phyloP scores from a whole-genome alignment of 1,140 invertebrate genomes.

The Dinoponera quadriceps region DNA sequence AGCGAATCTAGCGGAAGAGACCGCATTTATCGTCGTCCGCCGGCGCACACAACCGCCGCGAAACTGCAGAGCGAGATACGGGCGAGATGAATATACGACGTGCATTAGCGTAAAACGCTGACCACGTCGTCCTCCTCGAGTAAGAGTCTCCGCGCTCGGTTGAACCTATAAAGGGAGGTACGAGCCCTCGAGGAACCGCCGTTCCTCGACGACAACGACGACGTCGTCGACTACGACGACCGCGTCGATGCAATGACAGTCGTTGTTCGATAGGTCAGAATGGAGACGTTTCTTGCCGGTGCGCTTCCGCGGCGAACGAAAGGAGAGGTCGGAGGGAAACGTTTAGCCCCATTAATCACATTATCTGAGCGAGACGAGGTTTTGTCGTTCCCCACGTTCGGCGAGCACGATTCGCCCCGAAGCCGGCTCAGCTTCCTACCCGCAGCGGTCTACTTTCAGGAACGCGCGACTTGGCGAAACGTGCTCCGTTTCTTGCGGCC shows the following conservation, averaged over 20 bases:
- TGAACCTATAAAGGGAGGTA: slow-evolving; percentile 33
- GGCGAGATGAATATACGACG: slow-evolving; percentile 53
- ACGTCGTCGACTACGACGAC: slow-evolving; percentile 9
- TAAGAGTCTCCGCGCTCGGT: slow-evolving; percentile 16
- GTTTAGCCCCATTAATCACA: slow-evolving; percentile 79
- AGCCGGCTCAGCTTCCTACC: slow-evolving; percentile 6
- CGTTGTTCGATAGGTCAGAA: slow-evolving; percentile 63
- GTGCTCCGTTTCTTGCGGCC: slow-evolving; percentile 46
- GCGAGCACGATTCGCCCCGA: slow-evolving; percentile 26
- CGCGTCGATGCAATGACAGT: slow-evolving; percentile 67
- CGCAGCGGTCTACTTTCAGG: slow-evolving; percentile 54
- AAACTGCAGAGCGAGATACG: slow-evolving; percentile 51
- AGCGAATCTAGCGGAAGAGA: slow-evolving; percentile 63
- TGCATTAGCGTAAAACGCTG: slow-evolving; percentile 60
- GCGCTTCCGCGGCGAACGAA: slow-evolving; percentile 23
- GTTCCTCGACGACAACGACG: slow-evolving; percentile 35
- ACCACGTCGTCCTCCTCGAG: slow-evolving; percentile 60
- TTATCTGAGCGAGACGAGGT: slow-evolving; percentile 70
- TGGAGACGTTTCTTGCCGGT: slow-evolving; percentile 68
- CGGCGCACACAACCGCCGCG: slow-evolving; percentile 38
- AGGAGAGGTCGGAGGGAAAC: slow-evolving; percentile 50
- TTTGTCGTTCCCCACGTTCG: slow-evolving; percentile 64
- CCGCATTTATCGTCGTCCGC: slow-evolving; percentile 55
- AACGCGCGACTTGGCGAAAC: slow-evolving; percentile 32
- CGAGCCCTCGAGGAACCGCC: slow-evolving; percentile 36